Evolutionary conservation across 1,140 invertebrate genomes (phyloP).

Genomic region (Pseudomyrmex dendroicus): DNA sequence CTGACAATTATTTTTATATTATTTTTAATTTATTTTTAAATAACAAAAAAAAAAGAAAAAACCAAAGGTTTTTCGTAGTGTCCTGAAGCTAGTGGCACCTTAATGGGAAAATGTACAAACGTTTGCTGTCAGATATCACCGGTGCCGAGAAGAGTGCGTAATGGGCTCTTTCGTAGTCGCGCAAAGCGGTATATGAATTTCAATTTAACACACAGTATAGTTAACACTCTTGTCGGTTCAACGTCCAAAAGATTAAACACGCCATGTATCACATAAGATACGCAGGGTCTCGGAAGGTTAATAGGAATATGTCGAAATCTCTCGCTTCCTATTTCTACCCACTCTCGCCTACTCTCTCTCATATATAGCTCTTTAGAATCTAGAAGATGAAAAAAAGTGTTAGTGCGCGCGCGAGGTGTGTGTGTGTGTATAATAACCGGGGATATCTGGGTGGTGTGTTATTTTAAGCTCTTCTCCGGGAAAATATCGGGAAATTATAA

Average conservation of each 20-base stretch:
- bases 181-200: constrained; percentile 31
- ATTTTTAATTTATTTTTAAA: too few species aligned
- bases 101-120: neutral
- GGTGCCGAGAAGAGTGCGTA: neutral
- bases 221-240: constrained; percentile 4
- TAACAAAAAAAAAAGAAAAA: neutral
- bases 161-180: constrained; percentile 1
- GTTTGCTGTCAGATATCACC: constrained; percentile 3
- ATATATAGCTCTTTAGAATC: neutral
- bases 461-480: neutral
- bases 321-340: constrained; percentile 36
- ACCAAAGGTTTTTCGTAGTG: neutral
- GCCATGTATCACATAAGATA: constrained; percentile 34
- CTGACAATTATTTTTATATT: too few species aligned
- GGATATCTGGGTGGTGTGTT: too few species aligned
- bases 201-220: constrained; percentile 36
- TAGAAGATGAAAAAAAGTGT: constrained; percentile 1
- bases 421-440: neutral
- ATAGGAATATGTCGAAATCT: constrained; percentile 53
- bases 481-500: neutral
- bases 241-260: constrained; percentile 33
- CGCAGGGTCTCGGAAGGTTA: constrained; percentile 28
- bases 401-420: neutral
- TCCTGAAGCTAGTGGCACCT: neutral
- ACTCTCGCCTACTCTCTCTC: constrained; percentile 29